Evolutionary conservation across 1,140 invertebrate genomes (phyloP).

Genomic region (Megalonaias nervosa): DNA sequence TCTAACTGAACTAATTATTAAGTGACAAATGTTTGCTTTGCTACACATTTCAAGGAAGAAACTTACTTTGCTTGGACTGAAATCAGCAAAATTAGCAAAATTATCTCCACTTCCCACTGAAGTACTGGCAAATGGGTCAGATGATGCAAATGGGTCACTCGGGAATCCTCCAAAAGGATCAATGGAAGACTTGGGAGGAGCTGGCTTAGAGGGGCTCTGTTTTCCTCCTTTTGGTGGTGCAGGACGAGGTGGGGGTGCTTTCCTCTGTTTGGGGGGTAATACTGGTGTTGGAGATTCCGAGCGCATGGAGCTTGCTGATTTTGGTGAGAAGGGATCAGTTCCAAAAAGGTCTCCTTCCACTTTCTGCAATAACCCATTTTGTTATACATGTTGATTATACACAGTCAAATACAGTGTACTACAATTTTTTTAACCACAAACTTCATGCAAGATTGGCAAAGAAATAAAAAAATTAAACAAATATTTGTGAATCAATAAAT

Average conservation of each 20-base stretch:
- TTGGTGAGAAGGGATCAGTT: slow-evolving; percentile 37
- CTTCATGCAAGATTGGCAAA: too few relatives aligned
- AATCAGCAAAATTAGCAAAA: slow-evolving; percentile 37
- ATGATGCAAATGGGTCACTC: slow-evolving; percentile 30
- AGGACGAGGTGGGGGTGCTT: slow-evolving; percentile 34
- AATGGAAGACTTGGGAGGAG: slow-evolving; percentile 24
- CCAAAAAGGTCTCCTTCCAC: slow-evolving; percentile 33
- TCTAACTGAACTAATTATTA: too few relatives aligned
- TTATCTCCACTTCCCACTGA: slow-evolving; percentile 21
- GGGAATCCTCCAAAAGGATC: slow-evolving; percentile 13
- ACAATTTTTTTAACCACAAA: too few relatives aligned
- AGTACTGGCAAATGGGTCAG: slow-evolving; percentile 32
- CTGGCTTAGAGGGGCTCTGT: slow-evolving; percentile 34
- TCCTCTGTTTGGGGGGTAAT: slow-evolving; percentile 38
- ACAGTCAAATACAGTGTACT: too few relatives aligned
- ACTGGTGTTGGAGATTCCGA: slow-evolving; percentile 33
- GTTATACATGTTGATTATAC: too few relatives aligned
- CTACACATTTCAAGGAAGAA: too few relatives aligned
- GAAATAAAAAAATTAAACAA: too few relatives aligned
- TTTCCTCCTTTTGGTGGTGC: slow-evolving; percentile 28
- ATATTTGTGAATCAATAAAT: too few relatives aligned
- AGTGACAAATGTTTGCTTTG: too few relatives aligned
- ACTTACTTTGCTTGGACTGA: slow-evolving; percentile 35
- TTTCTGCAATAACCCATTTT: slow-evolving; percentile 15
- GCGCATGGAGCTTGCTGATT: slow-evolving; percentile 12